Percentiles rank a stretch among this genome's conserved stretches.
Evolutionary conservation across 1,140 invertebrate genomes (phyloP).

Genomic region (Colletes latitarsis): DNA sequence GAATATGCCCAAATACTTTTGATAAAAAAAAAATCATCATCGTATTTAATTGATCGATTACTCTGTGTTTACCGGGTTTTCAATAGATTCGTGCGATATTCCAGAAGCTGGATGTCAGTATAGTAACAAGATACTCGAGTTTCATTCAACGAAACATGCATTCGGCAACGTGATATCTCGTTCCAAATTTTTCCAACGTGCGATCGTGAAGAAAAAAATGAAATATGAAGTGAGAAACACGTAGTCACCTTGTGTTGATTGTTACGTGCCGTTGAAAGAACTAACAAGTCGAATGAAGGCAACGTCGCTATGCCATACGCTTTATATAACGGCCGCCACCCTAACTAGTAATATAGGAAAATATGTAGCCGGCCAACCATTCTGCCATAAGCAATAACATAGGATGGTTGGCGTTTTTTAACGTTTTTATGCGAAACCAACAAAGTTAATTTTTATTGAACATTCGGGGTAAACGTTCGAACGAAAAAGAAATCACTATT

Average conservation of each 20-base stretch:
- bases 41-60: not conserved
- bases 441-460: not conserved
- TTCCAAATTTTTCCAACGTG: not conserved
- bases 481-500: not conserved
- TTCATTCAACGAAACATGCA: not conserved
- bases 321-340: slow-evolving; percentile 61
- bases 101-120: not conserved
- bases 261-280: slow-evolving; percentile 32
- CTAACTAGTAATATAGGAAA: slow-evolving; percentile 39
- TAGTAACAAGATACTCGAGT: too few relatives aligned
- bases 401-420: too few relatives aligned
- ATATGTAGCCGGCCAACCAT: not conserved
- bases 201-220: not conserved
- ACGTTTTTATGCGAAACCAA: not conserved
- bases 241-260: slow-evolving; percentile 50
- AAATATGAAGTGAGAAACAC: not conserved
- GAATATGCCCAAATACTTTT: too few relatives aligned
- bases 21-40: too few relatives aligned
- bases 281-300: slow-evolving; percentile 44
- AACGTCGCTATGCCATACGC: slow-evolving; percentile 39
- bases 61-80: not conserved
- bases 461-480: not conserved
- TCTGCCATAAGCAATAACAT: not conserved
- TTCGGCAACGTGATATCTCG: not conserved
- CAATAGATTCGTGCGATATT: not conserved